Base-by-base conservation (phyloP, 1,140 invertebrate species). In the Lanistes nyassanus region DNA sequence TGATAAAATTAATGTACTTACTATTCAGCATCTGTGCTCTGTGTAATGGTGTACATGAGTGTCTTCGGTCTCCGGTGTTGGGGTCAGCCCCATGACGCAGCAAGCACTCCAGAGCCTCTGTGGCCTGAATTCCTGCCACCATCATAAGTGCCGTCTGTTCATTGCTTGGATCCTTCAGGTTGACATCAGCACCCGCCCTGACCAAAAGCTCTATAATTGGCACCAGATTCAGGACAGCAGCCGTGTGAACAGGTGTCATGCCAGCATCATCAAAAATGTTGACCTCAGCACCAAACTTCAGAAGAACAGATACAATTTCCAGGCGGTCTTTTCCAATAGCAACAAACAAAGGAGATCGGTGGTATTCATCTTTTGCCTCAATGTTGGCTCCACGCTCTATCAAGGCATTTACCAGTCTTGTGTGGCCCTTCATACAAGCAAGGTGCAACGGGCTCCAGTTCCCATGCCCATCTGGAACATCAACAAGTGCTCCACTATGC, bases 151-250 rank as follows among this genome's bases (percentile, higher is more conserved):
- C 29, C 7, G 68, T 56, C 29, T 55, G 47, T 13, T 34, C 68
- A 53, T n/a, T 53, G 29, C 55, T 21, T 21, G 26, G 26, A 34
- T 70, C 42, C 5, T 23, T 34, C 6, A 23, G 68, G 37, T 56
- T 70, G 51, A 51, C 42, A 56, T 70, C 29, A 21, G 68, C 47
- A 16, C 42, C 16, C 36, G 36, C 42, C 19, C 11, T 37, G 65
- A 60, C n/a, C 55, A 72, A 23, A 3, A 34, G 23, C 36, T 72
- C 70, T 34, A 72, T 39, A 13, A 72, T 56, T 23, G 70, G n/a
- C 21, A 62, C 36, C 19, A 29, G 31, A 34, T 42, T 26, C 31
- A 23, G 29, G 19, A 42, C 26, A 11, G 29, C 70, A 6, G 70
- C 70, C 6, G 19, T 11, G 36, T 72, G 70, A 34, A 72, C 9